These are phyloP conservation scores for Petroica traversi DNA, from an alignment of 2,113 vertebrate genomes.

Conservation along the genomic window DNA sequence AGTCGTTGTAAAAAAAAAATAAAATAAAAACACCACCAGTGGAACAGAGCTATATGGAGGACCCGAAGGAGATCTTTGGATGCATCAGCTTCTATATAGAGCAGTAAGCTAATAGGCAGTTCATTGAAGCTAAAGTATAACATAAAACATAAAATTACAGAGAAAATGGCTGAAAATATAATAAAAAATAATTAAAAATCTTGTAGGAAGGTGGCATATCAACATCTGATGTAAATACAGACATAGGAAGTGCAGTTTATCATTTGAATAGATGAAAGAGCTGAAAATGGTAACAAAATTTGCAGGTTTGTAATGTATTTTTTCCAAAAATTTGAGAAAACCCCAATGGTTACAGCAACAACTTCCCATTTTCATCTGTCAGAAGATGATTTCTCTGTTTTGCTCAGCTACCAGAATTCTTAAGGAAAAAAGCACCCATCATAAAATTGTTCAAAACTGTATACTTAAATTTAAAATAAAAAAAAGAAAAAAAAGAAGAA, in stretches of 20 bases:
- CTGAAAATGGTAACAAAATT: not conserved
- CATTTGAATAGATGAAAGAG: conserved; percentile 10
- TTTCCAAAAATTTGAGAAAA: not conserved
- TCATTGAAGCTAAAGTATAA: conserved; percentile 54
- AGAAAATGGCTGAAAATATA: conserved; percentile 53
- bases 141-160: conserved; percentile 51
- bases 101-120: conserved; percentile 54
- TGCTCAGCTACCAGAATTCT: not conserved
- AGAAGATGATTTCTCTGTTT: not conserved
- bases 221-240: conserved; percentile 55
- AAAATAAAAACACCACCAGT: conserved; percentile 3
- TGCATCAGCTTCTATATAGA: conserved; percentile 27
- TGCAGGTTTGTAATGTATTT: not conserved
- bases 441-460: not conserved
- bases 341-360: not conserved
- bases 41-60: conserved; percentile 42
- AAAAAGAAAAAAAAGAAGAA: not conserved
- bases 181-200: conserved; percentile 67
- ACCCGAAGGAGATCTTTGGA: conserved; percentile 21
- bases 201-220: conserved; percentile 11
- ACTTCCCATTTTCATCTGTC: not conserved
- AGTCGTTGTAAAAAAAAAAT: conserved; percentile 16
- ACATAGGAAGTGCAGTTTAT: not conserved
- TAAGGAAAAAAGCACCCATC: not conserved
- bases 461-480: not conserved